Evolutionary conservation across 1,140 invertebrate genomes (phyloP), one percentile per base, ranked within the genome.

Genomic region (Lordiphosa mommai): DNA sequence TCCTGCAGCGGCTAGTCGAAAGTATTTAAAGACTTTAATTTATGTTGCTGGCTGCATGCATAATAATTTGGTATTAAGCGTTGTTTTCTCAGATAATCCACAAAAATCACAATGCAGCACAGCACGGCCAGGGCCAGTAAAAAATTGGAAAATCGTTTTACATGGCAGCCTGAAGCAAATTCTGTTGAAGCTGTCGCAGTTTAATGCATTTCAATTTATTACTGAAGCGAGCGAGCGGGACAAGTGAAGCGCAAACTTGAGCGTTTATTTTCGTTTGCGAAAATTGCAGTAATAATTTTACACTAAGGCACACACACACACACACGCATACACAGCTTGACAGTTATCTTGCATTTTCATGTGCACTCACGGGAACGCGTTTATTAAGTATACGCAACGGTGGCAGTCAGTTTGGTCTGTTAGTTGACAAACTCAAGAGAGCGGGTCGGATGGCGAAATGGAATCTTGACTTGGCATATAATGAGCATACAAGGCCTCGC

Each of bases 21-120:
- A 17, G 9, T 63, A 16, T 7, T 34, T 9, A 48, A 27, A n/a
- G n/a, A 53, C 58, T 59, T 59, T 23, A 36, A 32, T 59, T 52
- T 69, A 37, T 56, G 34, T 60, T 80, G 53, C 52, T 52, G 61
- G 38, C 59, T 71, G 77, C 72, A 69, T 77, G 77, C 77, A 84
- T 84, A 84, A 84, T 84, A 72, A 77, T 84, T 84, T 84, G 53
- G 72, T 50, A 84, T 84, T 84, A 84, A 77, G 55, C 48, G 51
- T 60, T 59, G 44, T 57, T 69, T 66, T 61, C 40, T 38, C 48
- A 46, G 79, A 70, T 85, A 77, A 82, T 82, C 79, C 69, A 53
- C 52, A 77, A 72, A 72, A 85, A 85, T 84, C 77, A 76, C 71
- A 76, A 36, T 50, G 66, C 40, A 51, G 33, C 61, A 29, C 27